phyloP scores from a whole-genome alignment of 2,113 vertebrate genomes.

The Camelus dromedarius region DNA sequence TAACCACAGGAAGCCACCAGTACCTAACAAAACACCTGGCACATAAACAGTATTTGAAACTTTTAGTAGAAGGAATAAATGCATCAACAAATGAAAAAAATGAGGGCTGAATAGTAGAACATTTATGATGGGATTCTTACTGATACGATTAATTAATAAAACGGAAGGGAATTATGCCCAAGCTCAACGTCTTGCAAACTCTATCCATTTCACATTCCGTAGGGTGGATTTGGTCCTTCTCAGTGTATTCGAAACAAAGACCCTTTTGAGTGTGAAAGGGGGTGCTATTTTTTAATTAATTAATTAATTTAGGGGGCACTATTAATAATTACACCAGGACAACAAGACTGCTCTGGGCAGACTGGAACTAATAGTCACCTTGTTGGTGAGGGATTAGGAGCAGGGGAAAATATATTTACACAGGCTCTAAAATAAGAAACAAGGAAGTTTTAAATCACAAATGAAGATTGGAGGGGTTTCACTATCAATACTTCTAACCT shows the following conservation, averaged over 20 bases:
- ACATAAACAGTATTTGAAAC: not conserved
- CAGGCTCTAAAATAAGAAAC: conserved; percentile 19
- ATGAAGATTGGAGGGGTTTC: not conserved
- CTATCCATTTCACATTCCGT: conserved; percentile 1
- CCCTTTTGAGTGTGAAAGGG: not conserved
- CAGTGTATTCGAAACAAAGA: conserved; percentile 15
- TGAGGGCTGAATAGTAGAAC: not conserved
- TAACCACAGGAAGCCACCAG: conserved; percentile 17
- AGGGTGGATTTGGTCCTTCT: conserved; percentile 11
- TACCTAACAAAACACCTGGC: not conserved
- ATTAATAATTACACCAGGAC: conserved; percentile 8
- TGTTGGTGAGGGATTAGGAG: not conserved
- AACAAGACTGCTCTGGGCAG: conserved; percentile 13
- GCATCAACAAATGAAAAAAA: conserved; percentile 2
- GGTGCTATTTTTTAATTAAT: not conserved
- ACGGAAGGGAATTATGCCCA: not conserved
- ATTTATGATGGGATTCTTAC: not conserved
- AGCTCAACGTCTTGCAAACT: not conserved
- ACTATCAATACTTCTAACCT: not conserved
- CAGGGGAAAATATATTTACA: not conserved
- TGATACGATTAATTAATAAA: conserved; percentile 35
- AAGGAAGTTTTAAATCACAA: conserved; percentile 42
- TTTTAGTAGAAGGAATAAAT: not conserved
- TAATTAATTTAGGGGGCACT: not conserved
- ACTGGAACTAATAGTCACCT: not conserved